Evolutionary conservation across 2,888 invertebrate genomes (phyloP).

Genomic region (Agrilus mali): DNA sequence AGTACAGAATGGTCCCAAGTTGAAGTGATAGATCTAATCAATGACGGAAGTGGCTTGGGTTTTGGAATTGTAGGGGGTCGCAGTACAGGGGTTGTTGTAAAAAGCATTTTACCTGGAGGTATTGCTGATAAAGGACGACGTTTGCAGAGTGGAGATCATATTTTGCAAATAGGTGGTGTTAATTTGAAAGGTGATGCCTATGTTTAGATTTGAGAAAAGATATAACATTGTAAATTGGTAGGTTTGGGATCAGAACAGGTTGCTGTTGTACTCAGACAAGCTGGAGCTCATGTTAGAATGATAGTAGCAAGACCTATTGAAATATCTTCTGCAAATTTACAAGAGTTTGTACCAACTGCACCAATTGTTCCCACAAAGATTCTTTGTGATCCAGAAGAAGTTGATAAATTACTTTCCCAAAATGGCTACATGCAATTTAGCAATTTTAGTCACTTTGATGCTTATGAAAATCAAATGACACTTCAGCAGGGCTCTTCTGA

Average conservation of each 20-base stretch:
- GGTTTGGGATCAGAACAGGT: slow-evolving; percentile 40
- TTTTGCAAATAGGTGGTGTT: slow-evolving; percentile 89
- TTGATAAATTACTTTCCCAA: slow-evolving; percentile 73
- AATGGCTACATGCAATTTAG: slow-evolving; percentile 45
- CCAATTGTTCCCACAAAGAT: slow-evolving; percentile 88
- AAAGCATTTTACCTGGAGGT: slow-evolving; percentile 93
- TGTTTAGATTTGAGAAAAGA: not conserved
- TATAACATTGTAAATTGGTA: slow-evolving; percentile 10
- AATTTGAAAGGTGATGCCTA: slow-evolving; percentile 80
- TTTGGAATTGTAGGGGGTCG: slow-evolving; percentile 97
- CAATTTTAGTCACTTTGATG: slow-evolving; percentile 8
- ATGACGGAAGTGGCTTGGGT: slow-evolving; percentile 95
- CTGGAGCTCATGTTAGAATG: slow-evolving; percentile 61
- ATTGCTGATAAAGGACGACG: slow-evolving; percentile 93
- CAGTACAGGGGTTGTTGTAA: slow-evolving; percentile 97
- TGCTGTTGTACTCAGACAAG: slow-evolving; percentile 64
- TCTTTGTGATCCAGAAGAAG: slow-evolving; percentile 80
- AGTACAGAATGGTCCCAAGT: slow-evolving; percentile 99
- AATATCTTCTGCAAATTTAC: slow-evolving; percentile 64
- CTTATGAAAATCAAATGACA: slow-evolving; percentile 11
- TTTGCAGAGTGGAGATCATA: slow-evolving; percentile 94
- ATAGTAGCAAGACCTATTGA: slow-evolving; percentile 89
- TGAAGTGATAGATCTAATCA: slow-evolving; percentile 94
- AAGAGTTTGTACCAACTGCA: slow-evolving; percentile 60
- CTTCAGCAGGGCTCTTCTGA: slow-evolving; percentile 9